Percentiles rank a stretch among this genome's conserved stretches.
These are phyloP conservation scores for Pollachius pollachius DNA, from an alignment of 2,113 vertebrate species.

Conservation along the genomic window DNA sequence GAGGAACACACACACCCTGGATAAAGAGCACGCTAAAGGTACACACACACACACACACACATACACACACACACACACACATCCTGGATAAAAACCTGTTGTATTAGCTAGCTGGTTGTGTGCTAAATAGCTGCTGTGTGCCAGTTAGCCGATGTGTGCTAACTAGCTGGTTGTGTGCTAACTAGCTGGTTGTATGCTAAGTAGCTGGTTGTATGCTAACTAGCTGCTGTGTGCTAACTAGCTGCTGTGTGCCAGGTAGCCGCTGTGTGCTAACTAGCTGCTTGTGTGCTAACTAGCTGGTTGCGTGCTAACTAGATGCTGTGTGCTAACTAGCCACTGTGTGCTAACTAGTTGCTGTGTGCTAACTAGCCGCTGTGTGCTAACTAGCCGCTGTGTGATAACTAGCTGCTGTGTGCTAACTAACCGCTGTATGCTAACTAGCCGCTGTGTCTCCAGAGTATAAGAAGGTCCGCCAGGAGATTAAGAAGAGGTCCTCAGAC, in stretches of 20 bases:
- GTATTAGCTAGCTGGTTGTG: not conserved
- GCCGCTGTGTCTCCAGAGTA: conserved; percentile 76
- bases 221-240: no score
- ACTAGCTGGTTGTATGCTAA: not conserved
- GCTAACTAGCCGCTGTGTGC: not conserved
- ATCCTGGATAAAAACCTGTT: not conserved
- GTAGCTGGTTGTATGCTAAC: not conserved
- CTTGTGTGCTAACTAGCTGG: not conserved
- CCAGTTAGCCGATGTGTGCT: not conserved
- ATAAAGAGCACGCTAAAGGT: conserved; percentile 94
- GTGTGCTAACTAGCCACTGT: not conserved
- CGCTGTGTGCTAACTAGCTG: not conserved
- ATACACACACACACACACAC: conserved; percentile 5
- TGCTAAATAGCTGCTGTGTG: not conserved
- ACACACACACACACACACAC: conserved; percentile 6
- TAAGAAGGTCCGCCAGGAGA: conserved; percentile 89
- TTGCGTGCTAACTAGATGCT: not conserved
- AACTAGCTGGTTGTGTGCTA: not conserved
- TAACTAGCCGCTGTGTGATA: not conserved
- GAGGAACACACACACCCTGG: conserved; percentile 85
- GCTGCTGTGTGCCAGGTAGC: not conserved
- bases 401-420: not conserved
- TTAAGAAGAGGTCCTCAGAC: conserved; percentile 90
- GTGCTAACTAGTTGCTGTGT: not conserved
- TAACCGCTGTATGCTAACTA: not conserved